Conservation (phyloP, 2,888 invertebrate genomes). For the Cephus spinipes region DNA sequence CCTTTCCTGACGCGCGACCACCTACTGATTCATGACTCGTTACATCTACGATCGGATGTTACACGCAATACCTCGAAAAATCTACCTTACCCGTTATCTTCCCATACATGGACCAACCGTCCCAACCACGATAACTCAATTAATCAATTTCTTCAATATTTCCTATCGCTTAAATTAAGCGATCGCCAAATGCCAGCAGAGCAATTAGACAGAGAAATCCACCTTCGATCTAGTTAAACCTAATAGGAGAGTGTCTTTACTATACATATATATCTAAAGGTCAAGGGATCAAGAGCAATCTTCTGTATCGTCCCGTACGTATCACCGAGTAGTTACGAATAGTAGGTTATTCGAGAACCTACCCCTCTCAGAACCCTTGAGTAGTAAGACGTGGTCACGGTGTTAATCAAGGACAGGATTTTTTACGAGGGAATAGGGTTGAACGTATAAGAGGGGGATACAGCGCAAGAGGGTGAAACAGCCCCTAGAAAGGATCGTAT, state of each 20-base stretch:
- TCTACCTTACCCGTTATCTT: neutral
- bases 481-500: neutral
- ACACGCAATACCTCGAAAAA: neutral
- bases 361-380: constrained; percentile 19
- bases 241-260: neutral
- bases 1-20: neutral
- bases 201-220: neutral
- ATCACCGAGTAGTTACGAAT: neutral
- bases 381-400: constrained; percentile 30
- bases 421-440: constrained; percentile 42
- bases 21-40: neutral
- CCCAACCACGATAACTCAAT: neutral
- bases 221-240: neutral
- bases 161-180: neutral
- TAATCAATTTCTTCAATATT: neutral
- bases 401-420: constrained; percentile 48
- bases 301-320: neutral
- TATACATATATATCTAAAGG: neutral
- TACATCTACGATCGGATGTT: neutral
- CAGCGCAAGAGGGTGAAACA: neutral
- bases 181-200: neutral
- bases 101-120: neutral
- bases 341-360: neutral
- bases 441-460: neutral
- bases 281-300: neutral